Conservation (phyloP, 64 coral and sea anemone species). For the Hydrozoanthus tunicans region DNA sequence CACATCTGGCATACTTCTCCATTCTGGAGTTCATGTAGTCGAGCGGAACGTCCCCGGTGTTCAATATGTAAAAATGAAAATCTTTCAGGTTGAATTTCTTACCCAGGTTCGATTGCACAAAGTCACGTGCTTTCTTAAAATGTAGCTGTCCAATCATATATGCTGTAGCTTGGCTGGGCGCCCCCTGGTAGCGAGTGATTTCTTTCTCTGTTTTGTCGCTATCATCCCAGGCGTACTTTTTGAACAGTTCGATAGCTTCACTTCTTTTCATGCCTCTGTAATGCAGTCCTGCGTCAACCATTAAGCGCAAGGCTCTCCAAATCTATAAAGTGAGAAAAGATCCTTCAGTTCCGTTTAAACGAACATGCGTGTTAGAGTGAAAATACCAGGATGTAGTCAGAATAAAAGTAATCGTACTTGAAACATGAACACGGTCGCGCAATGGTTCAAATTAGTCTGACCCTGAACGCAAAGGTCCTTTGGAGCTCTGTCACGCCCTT, state of each 20-base stretch:
- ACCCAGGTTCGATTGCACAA: conserved; percentile 17
- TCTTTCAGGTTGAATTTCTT: conserved; percentile 28
- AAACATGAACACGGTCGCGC: too few relatives aligned
- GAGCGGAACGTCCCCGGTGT: not conserved
- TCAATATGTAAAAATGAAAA: conserved; percentile 38
- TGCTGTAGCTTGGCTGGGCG: conserved; percentile 38
- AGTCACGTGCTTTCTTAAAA: conserved; percentile 17
- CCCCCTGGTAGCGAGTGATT: conserved; percentile 51
- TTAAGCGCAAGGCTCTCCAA: conserved; percentile 49
- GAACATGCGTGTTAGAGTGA: not conserved
- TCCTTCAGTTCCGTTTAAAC: not conserved
- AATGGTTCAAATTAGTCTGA: too few relatives aligned
- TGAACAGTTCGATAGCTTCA: conserved; percentile 29
- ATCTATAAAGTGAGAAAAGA: not conserved
- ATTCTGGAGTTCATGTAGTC: conserved; percentile 10
- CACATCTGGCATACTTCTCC: conserved; percentile 16
- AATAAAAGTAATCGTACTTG: too few relatives aligned
- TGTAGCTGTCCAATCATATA: conserved; percentile 42
- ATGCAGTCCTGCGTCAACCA: conserved; percentile 24
- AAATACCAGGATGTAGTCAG: too few relatives aligned
- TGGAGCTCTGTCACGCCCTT: too few relatives aligned
- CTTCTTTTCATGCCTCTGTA: conserved; percentile 17
- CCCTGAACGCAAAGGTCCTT: too few relatives aligned
- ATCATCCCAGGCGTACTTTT: conserved; percentile 37
- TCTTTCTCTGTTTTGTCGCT: conserved; percentile 36